Evolutionary conservation across 2,888 invertebrate genomes (phyloP).

Genomic region (Enchytraeus crypticus): DNA sequence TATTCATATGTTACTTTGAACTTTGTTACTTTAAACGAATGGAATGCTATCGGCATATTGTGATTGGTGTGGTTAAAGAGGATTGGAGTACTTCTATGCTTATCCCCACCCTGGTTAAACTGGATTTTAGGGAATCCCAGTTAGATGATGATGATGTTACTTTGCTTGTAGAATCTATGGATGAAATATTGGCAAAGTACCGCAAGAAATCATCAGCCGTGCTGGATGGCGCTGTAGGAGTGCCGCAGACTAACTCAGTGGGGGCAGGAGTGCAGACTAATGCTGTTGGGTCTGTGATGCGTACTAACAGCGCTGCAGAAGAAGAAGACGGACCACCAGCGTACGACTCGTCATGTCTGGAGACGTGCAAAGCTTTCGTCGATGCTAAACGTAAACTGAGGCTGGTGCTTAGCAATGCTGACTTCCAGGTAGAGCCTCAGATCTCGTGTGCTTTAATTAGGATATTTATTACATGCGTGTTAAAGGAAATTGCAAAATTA

Average conservation of each 20-base stretch:
- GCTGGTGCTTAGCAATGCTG: conserved; percentile 78
- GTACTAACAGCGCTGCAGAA: conserved; percentile 15
- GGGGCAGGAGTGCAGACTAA: not conserved
- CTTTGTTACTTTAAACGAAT: too few species aligned
- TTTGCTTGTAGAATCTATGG: conserved; percentile 75
- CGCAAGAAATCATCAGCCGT: conserved; percentile 53
- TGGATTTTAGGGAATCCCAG: too few species aligned
- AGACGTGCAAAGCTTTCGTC: conserved; percentile 57
- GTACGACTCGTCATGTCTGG: conserved; percentile 54
- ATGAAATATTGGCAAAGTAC: conserved; percentile 91
- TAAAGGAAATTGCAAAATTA: too few species aligned
- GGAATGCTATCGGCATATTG: too few species aligned
- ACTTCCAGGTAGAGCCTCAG: conserved; percentile 48
- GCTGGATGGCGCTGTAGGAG: not conserved
- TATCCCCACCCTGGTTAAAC: too few species aligned
- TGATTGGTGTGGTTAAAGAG: too few species aligned
- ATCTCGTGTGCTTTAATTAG: not conserved
- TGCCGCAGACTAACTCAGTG: not conserved
- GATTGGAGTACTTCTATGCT: too few species aligned
- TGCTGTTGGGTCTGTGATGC: not conserved
- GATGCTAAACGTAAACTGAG: conserved; percentile 82
- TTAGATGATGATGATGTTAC: too few species aligned
- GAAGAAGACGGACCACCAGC: conserved; percentile 32
- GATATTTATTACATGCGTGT: not conserved
- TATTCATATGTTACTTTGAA: too few species aligned